phyloP scores from a whole-genome alignment of 2,113 vertebrate genomes.

The Thamnaconus septentrionalis region DNA sequence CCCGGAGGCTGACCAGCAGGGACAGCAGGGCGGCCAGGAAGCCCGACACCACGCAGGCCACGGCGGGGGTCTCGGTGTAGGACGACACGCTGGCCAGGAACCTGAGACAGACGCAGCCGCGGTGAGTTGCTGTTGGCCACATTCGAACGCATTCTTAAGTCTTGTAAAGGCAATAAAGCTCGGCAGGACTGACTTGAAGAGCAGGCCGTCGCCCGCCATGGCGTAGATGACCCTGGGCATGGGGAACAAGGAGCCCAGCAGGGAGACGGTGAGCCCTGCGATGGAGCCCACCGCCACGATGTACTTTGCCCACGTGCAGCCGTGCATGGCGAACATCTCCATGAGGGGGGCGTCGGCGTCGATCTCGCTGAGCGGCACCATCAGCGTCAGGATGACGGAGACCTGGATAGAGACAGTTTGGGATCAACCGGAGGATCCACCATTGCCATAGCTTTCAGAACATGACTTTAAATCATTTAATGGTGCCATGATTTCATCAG shows the following conservation, averaged over 20 bases:
- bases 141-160: no score
- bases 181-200: slow-evolving; percentile 86
- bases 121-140: no score
- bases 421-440: neutral
- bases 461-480: no score
- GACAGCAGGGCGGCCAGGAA: slow-evolving; percentile 90
- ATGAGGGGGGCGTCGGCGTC: slow-evolving; percentile 94
- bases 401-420: slow-evolving; percentile 76
- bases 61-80: slow-evolving; percentile 92
- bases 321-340: slow-evolving; percentile 93
- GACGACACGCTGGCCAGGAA: slow-evolving; percentile 90
- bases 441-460: neutral
- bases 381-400: slow-evolving; percentile 92
- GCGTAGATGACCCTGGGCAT: slow-evolving; percentile 97
- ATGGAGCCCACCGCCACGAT: slow-evolving; percentile 93
- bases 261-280: slow-evolving; percentile 90
- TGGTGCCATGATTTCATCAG: no score
- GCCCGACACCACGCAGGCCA: slow-evolving; percentile 94
- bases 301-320: slow-evolving; percentile 92
- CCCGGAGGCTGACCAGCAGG: slow-evolving; percentile 91
- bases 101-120: slow-evolving; percentile 60
- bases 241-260: slow-evolving; percentile 97
- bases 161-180: no score
- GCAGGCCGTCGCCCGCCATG: slow-evolving; percentile 96
- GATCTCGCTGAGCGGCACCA: slow-evolving; percentile 92